phyloP scores from a whole-genome alignment of 2,888 invertebrate species.

The Coenonympha glycerion region DNA sequence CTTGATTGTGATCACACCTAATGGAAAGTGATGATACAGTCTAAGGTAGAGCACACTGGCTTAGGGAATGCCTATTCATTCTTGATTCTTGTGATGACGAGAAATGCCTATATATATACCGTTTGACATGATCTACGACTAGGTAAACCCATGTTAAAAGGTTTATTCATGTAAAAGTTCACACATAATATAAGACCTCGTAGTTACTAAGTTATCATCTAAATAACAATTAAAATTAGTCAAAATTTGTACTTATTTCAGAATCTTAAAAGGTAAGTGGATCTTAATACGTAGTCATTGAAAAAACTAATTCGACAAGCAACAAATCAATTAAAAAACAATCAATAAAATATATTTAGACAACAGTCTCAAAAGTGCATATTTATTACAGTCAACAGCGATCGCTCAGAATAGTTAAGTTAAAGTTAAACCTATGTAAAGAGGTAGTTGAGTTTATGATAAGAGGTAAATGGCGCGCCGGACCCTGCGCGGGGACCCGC shows the following conservation, averaged over 20 bases:
- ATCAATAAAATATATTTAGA: slow-evolving; percentile 71
- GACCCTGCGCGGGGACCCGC: slow-evolving; percentile 69
- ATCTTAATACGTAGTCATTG: slow-evolving; percentile 41
- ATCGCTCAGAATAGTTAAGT: slow-evolving; percentile 52
- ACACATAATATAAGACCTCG: slow-evolving; percentile 51
- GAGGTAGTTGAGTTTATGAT: slow-evolving; percentile 71
- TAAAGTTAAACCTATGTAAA: slow-evolving; percentile 67
- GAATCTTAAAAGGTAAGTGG: slow-evolving; percentile 60
- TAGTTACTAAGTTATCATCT: slow-evolving; percentile 54
- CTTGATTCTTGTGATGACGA: not conserved
- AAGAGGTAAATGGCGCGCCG: slow-evolving; percentile 60
- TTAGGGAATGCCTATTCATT: no score
- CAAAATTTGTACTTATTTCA: slow-evolving; percentile 75
- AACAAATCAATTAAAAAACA: slow-evolving; percentile 65
- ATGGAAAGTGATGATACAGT: no score
- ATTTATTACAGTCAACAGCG: slow-evolving; percentile 60
- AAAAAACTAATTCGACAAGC: slow-evolving; percentile 50
- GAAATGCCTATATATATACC: slow-evolving; percentile 24
- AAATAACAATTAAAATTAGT: slow-evolving; percentile 73
- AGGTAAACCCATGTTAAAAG: slow-evolving; percentile 49
- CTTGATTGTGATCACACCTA: no score
- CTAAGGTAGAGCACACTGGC: no score
- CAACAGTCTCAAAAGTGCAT: slow-evolving; percentile 67
- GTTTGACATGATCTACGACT: slow-evolving; percentile 55
- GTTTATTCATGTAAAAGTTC: slow-evolving; percentile 35